Conservation (phyloP, 2,113 vertebrate species). For the Garra rufa region DNA sequence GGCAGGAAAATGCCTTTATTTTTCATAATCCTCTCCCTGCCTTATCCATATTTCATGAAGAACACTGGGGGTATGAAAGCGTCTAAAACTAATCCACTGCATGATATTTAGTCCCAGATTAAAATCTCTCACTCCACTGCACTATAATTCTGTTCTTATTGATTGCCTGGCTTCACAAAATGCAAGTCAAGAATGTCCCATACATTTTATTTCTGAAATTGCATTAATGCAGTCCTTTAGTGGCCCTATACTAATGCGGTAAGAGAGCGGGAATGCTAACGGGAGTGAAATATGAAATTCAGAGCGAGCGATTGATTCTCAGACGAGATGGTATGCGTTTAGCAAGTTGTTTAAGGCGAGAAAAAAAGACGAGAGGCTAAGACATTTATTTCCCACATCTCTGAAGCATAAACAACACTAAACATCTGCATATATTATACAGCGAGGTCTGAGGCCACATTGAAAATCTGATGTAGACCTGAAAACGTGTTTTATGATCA, state of each 20-base stretch:
- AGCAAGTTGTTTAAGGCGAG: constrained; percentile 36
- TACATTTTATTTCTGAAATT: constrained; percentile 68
- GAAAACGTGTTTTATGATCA: not conserved
- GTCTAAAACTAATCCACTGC: constrained; percentile 82
- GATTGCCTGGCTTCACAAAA: constrained; percentile 73
- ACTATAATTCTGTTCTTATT: constrained; percentile 78
- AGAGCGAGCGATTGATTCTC: constrained; percentile 12
- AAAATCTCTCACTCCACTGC: constrained; percentile 79
- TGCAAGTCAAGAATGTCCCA: constrained; percentile 75
- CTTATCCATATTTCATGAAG: constrained; percentile 86
- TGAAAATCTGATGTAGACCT: not conserved
- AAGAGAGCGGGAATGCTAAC: constrained; percentile 7
- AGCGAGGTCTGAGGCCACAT: not conserved
- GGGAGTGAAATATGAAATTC: constrained; percentile 14
- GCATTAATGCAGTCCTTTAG: constrained; percentile 56
- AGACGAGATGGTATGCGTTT: constrained; percentile 21
- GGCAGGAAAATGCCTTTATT: constrained; percentile 74
- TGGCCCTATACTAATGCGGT: constrained; percentile 59
- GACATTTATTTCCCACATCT: constrained; percentile 22
- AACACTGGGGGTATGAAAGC: constrained; percentile 78
- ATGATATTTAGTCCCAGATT: constrained; percentile 85
- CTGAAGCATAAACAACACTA: constrained; percentile 21
- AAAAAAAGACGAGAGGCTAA: not conserved
- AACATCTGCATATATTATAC: constrained; percentile 31
- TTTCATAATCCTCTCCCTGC: constrained; percentile 72